Percentiles rank a stretch among this genome's conserved stretches.
Evolutionary conservation across 1,140 invertebrate species (phyloP).

Genomic region (Steinernema khuongi): DNA sequence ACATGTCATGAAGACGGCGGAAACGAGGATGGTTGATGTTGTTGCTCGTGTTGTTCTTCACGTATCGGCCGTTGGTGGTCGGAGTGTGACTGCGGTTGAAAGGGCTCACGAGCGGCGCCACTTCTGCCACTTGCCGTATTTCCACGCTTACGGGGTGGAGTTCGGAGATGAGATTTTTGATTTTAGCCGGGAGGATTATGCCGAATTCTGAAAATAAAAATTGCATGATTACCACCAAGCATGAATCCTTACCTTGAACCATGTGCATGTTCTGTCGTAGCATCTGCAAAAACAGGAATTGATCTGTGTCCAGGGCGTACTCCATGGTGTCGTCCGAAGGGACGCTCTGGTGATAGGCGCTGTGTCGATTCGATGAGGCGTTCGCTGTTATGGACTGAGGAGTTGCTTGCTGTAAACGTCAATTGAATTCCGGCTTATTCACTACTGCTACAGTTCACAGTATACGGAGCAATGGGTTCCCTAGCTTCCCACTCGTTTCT

Average conservation of each 20-base stretch:
- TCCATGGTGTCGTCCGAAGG: not conserved
- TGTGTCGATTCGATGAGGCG: not conserved
- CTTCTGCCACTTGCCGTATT: not conserved
- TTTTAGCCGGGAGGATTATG: not conserved
- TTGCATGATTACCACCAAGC: not conserved
- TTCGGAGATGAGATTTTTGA: not conserved
- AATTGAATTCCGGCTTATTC: too few relatives aligned
- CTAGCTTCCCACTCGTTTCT: too few relatives aligned
- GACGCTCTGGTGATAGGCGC: not conserved
- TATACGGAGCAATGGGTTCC: too few relatives aligned
- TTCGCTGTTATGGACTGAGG: not conserved
- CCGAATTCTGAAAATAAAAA: not conserved
- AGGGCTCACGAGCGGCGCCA: not conserved
- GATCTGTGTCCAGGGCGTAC: not conserved
- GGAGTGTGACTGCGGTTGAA: not conserved
- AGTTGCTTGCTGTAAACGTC: too few relatives aligned
- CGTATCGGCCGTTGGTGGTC: not conserved
- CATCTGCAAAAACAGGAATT: conserved; percentile 5
- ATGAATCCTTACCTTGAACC: not conserved
- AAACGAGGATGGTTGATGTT: not conserved
- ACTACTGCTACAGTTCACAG: too few relatives aligned
- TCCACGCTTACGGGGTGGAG: not conserved
- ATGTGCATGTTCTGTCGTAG: not conserved
- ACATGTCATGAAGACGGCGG: conserved; percentile 2
- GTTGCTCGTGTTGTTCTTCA: not conserved